phyloP scores from a whole-genome alignment of 1,140 invertebrate genomes.

The Brachionus manjavacas region DNA sequence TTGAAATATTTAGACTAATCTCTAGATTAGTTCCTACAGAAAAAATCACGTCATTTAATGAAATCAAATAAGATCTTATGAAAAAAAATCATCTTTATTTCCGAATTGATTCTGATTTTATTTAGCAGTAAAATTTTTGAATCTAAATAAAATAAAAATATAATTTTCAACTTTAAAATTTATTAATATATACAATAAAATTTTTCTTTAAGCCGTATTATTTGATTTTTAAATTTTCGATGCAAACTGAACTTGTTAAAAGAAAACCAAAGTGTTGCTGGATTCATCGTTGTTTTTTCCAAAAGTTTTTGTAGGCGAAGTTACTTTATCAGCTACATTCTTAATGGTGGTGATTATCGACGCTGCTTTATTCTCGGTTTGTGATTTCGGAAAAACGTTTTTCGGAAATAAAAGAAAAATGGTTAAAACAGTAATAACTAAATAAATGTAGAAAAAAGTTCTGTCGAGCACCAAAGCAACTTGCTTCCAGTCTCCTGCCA shows the following conservation, averaged over 20 bases:
- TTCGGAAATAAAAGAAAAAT: constrained; percentile 52
- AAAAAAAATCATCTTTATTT: background rate
- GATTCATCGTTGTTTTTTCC: constrained; percentile 24
- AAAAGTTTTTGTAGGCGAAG: background rate
- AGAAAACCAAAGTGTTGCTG: background rate
- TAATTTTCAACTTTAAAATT: background rate
- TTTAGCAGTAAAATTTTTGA: too few relatives aligned
- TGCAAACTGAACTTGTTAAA: background rate
- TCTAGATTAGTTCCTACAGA: too few relatives aligned
- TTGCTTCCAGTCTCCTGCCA: constrained; percentile 51
- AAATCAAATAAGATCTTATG: too few relatives aligned
- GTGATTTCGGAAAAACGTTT: background rate
- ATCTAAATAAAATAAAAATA: background rate
- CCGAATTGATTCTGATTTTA: too few relatives aligned
- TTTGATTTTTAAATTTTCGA: background rate
- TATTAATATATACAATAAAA: background rate
- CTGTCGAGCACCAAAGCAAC: constrained; percentile 55
- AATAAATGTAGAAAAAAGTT: constrained; percentile 55
- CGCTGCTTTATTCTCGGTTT: background rate
- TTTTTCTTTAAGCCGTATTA: background rate
- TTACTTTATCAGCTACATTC: background rate
- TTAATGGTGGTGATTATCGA: background rate
- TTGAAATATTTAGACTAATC: too few relatives aligned
- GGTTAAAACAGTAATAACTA: constrained; percentile 60
- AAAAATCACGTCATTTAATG: too few relatives aligned